phyloP scores from a whole-genome alignment of 2,888 invertebrate genomes.

The Pseudolycoriella hygida region DNA sequence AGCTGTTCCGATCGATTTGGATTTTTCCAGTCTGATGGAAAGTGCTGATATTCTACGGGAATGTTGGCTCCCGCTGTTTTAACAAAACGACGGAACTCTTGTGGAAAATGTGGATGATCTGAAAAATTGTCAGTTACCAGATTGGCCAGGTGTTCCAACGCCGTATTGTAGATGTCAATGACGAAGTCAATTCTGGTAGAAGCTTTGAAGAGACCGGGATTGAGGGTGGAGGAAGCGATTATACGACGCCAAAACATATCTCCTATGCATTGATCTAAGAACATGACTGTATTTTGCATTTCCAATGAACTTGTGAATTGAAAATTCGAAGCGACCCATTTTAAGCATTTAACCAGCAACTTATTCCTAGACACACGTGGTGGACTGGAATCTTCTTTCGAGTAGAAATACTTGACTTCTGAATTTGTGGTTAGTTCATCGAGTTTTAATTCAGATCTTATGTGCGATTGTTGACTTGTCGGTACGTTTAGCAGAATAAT shows the following conservation, averaged over 20 bases:
- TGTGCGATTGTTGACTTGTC: slow-evolving; percentile 5
- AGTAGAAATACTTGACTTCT: neutral
- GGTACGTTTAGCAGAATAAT: slow-evolving; percentile 17
- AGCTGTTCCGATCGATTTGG: neutral
- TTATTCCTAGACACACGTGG: slow-evolving; percentile 14
- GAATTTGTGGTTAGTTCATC: neutral
- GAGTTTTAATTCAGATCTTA: neutral
- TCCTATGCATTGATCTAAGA: slow-evolving; percentile 37
- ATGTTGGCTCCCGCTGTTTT: slow-evolving; percentile 20
- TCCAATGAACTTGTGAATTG: slow-evolving; percentile 35
- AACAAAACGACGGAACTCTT: slow-evolving; percentile 40
- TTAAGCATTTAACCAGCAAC: slow-evolving; percentile 28
- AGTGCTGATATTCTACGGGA: slow-evolving; percentile 49
- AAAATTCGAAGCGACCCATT: slow-evolving; percentile 34
- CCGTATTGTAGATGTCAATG: slow-evolving; percentile 46
- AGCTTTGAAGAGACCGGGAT: slow-evolving; percentile 5
- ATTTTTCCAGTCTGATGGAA: slow-evolving; percentile 38
- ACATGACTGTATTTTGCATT: slow-evolving; percentile 36
- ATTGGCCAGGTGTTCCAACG: slow-evolving; percentile 39
- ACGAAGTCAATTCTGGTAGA: slow-evolving; percentile 17
- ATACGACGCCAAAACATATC: slow-evolving; percentile 44
- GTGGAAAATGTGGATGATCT: slow-evolving; percentile 43
- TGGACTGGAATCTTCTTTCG: slow-evolving; percentile 19
- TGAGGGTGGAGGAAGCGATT: slow-evolving; percentile 22
- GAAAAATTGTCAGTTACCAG: slow-evolving; percentile 40